Conservation (phyloP, 2,113 vertebrate genomes). For the Tauraco erythrolophus region DNA sequence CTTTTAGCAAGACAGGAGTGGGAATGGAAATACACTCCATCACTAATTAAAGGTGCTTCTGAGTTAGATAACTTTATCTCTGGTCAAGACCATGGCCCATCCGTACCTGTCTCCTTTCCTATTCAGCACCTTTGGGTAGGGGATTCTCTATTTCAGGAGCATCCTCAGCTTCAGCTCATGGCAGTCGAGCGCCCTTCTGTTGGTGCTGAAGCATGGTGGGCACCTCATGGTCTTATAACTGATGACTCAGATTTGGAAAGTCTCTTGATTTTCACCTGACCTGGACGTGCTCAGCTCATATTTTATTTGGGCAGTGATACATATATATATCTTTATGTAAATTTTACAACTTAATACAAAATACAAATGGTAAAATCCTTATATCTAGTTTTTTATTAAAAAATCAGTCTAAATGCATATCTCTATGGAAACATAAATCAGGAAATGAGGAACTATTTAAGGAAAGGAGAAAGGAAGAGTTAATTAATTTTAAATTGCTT, state of each 20-base stretch:
- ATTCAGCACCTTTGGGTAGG: not conserved
- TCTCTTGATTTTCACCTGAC: not conserved
- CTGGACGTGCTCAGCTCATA: not conserved
- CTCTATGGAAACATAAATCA: not conserved
- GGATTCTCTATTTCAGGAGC: not conserved
- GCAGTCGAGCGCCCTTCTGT: not conserved
- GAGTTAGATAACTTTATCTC: not conserved
- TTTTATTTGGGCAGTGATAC: not conserved
- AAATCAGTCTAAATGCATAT: not conserved
- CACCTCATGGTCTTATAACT: not conserved
- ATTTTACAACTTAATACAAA: not conserved
- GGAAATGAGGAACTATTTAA: not conserved
- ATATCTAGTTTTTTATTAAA: not conserved
- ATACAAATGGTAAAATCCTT: not conserved
- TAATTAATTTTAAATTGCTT: not conserved
- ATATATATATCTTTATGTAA: not conserved
- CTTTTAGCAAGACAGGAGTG: not conserved
- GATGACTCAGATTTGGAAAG: not conserved
- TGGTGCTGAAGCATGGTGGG: fast-evolving
- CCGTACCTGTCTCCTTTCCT: not conserved
- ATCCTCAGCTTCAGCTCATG: not conserved
- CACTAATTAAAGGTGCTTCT: not conserved
- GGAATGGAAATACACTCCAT: not conserved
- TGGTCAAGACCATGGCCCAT: not conserved
- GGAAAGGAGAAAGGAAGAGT: not conserved